Base-by-base conservation (phyloP, 2,888 invertebrate genomes). In the Epirrhoe alternata region DNA sequence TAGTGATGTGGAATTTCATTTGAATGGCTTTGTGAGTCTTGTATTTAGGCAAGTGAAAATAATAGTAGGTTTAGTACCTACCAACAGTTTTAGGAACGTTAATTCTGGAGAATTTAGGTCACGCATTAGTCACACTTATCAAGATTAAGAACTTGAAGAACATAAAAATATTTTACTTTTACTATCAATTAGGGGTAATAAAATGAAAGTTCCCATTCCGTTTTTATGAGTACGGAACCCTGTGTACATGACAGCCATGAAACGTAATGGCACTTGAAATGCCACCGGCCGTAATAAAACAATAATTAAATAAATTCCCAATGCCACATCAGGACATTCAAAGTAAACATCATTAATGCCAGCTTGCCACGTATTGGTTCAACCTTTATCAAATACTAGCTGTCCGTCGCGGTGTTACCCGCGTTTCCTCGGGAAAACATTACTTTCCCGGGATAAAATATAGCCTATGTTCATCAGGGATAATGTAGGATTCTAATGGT, bases 291-390 rank as follows among this genome's bases (percentile, higher is more conserved):
- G 67, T 71, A 76, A 71, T 77, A 77, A 76, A 76, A 75, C 68
- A 74, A 74, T 78, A 76, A 80, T 78, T 75, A 81, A 80, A 80
- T 79, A 75, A 76, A 76, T 76, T 77, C 72, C 64, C 62, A 64
- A 71, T 63, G 55, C 55, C 42, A 51, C 50, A 59, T 51, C 50
- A 51, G 35, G 17, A 17, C 6, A 30, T 59, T 16, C 71, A 63
- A 71, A 68, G 72, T 73, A 74, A 38, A 74, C 53, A 16, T 35
- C 6, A 14, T 6, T 45, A 38, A 10, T 38, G 3, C 38, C 10
- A 38, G 38, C 38, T 38, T 10, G 38, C 38, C 0, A 38, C 10
- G 10, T 10, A 8, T 24, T 24, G 24, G 24, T 24, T 24, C 24
- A 24, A 24, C 24, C 24, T 24, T 24, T 24, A 24, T 24, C 24